Base-by-base conservation (phyloP, 2,888 invertebrate species). In the Clunio marinus region DNA sequence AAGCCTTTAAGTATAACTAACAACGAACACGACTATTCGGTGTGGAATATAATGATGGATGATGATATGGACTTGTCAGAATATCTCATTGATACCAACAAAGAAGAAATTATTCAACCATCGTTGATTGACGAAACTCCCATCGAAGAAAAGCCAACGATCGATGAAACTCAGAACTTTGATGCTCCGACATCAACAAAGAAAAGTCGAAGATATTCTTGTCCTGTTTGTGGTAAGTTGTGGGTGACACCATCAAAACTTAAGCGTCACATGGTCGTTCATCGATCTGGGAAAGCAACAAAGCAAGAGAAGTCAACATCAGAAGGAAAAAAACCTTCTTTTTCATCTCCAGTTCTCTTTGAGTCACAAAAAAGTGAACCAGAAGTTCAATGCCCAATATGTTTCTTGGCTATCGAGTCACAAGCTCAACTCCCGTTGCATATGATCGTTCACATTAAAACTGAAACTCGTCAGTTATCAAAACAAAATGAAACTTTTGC, bases 211-310 rank as follows among this genome's bases (percentile, higher is more conserved):
- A 20, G 63, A 7, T 66, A 66, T 55, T 28, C 55, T 1, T 66
- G 66, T 35, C 63, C 63, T 15, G 27, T 35, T 17, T 66, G 66
- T 17, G 4, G 15, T n/a, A 66, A 66, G 24, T 32, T 66, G 1
- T 66, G 66, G 66, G 35, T 55, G 0, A 55, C 66, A 17, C 66
- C 66, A 35, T 55, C 55, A 1, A 66, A 66, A 55, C 35, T 66
- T 2, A 66, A 55, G 13, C 28, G 66, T 15, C 66, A 66, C 17
- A 20, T 55, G 66, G 25, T 13, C 8, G 27, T 15, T 3, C 66
- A 66, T 27, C 25, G 15, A 27, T 22, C 3, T 27, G 57, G n/a
- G 5, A 57, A 57, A 27, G 15, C 3, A 15, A 45, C 15, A 7
- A 3, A 13, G 3, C n/a, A 45, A 15, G 7, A 15, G 4, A 3